A percentile compares a stretch with the other conserved stretches of the same genome.
Evolutionary conservation across 2,113 vertebrate species (phyloP).

Genomic region (Pelecanus crispus): DNA sequence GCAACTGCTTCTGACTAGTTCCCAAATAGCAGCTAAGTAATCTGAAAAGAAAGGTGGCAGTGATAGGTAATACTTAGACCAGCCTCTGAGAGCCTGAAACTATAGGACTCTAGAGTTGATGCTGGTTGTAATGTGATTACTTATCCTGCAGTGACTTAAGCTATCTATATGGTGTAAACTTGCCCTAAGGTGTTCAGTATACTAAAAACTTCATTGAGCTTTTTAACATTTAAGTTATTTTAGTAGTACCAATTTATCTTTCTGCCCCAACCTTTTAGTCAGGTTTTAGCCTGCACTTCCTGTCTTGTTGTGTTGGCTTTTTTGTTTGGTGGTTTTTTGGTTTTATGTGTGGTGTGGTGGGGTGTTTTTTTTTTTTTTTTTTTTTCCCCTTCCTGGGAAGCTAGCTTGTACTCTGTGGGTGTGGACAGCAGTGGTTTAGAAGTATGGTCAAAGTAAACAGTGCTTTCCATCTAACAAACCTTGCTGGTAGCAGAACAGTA

Average conservation of each 20-base stretch:
- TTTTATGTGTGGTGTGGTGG: no score
- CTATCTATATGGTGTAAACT: not conserved
- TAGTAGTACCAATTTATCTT: not conserved
- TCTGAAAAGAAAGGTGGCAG: not conserved
- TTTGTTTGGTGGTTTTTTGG: not conserved
- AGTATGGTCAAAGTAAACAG: not conserved
- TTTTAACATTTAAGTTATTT: not conserved
- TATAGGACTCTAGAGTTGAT: not conserved
- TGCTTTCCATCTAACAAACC: not conserved
- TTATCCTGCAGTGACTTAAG: no score
- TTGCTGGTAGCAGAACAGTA: not conserved
- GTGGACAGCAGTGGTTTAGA: not conserved
- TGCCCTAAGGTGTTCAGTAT: no score
- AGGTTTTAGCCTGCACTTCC: not conserved
- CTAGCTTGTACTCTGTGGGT: not conserved
- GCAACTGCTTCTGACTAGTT: not conserved
- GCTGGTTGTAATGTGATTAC: not conserved
- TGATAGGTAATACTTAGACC: not conserved
- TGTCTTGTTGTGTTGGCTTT: no score
- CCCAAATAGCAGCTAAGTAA: not conserved
- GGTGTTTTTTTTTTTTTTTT: no score
- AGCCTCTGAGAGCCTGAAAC: not conserved
- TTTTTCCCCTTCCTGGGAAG: not conserved
- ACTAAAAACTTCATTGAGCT: not conserved
- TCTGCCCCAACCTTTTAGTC: not conserved